Evolutionary conservation across 2,113 vertebrate species (phyloP), one percentile per base, ranked within the genome.

Genomic region (Thinocorus orbignyianus): DNA sequence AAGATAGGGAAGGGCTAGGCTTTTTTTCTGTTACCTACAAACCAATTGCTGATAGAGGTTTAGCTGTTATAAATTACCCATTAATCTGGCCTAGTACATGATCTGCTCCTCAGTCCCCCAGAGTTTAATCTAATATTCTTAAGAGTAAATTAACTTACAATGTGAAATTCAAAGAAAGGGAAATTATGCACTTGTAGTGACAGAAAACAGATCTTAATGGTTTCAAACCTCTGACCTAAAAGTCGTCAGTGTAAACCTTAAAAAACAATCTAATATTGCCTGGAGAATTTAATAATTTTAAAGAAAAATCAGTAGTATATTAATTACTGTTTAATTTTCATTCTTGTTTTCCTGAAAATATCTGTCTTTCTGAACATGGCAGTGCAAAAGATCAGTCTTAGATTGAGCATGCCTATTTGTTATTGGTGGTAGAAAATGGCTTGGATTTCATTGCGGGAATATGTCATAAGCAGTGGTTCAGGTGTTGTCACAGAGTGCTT

Each of bases 71-170:
- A 81, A 93, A 72, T 44, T 92, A 65, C 30, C 35, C 26, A 61
- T 89, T 37, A 88, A 17, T 58, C 54, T 86, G 51, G 19, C 18
- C 86, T 79, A 79, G 37, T 16, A 44, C 22, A 28, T 54, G 49
- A 86, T 62, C 44, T 54, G 11, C 51, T 74, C 48, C 60, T 88
- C 49, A 76, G 37, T 83, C 62, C 60, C n/a, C 30, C 81, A 65
- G 30, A 90, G 89, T 20, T 89, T 68, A 86, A 89, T 91, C 35
- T 93, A 91, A 93, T 92, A 91, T 55, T 92, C 39, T 84, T 74
- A 84, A 87, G 39, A 89, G 8, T 86, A 91, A 95, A 95, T 95
- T 91, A 86, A 78, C 19, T 93, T 91, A 93, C 46, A 89, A 84
- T 44, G 30, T 44, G 42, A 86, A 95, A 97, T 93, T 92, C 95